Base-by-base conservation (phyloP, 1,140 invertebrate species). In the Drosophila rhopaloa region DNA sequence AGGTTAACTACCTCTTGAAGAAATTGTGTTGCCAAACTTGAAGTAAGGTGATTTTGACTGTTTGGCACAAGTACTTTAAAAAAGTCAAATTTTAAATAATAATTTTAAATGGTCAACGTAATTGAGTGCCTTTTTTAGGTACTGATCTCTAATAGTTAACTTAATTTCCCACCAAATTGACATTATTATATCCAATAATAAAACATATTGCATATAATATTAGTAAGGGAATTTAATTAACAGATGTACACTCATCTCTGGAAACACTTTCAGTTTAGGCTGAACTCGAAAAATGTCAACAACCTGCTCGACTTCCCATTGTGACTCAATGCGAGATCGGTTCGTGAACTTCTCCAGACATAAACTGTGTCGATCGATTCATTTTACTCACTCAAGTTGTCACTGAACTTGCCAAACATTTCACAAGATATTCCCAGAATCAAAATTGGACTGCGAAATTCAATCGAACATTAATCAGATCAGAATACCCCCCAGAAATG, bases 241-340 rank as follows among this genome's bases (percentile, higher is more conserved):
- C 29, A 16, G n/a, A 35, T 50, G 10, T 38, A 13, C 10, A 32
- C 24, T 14, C 27, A 27, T 16, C 16, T 32, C 37, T 38, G 14
- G 9, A 65, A 43, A 51, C 59, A 24, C 27, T 24, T 68, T 44
- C 38, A 43, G 5, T 51, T 37, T n/a, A 50, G 38, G 5, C 24
- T 27, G 11, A 50, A 27, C 43, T 27, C 50, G 8, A 41, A 35
- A 24, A 71, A 38, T 56, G 63, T 66, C 67, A 70, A 48, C 51
- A 50, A 71, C 61, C 66, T 70, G 37, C 32, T 35, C 43, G 60
- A 66, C 51, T 71, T 58, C 65, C 65, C 65, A n/a, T 43, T 71
- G 51, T 71, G 67, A 71, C 53, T 70, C 65, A 66, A 7, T 46
- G 2, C 4, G 35, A 9, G 35, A 7, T 37, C 9, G 27, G 8